Percentiles rank a stretch among this genome's conserved stretches.
These are phyloP conservation scores for Kradibia gibbosae DNA, from an alignment of 1,140 invertebrate species.

Conservation along the genomic window DNA sequence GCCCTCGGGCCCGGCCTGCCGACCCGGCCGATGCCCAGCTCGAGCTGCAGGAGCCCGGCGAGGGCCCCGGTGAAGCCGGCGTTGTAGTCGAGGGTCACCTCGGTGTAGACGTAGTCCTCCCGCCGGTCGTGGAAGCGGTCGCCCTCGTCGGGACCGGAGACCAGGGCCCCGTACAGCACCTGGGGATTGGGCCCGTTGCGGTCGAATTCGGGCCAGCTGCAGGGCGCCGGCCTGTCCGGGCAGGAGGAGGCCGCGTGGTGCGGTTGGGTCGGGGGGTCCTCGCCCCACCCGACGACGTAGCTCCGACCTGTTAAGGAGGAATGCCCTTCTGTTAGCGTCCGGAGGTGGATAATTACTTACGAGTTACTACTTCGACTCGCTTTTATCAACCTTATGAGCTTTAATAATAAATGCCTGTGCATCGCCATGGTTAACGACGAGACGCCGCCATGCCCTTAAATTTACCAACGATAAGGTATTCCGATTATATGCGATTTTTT, in stretches of 20 bases:
- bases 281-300: constrained; percentile 78
- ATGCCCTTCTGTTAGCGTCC: too few species aligned
- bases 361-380: too few species aligned
- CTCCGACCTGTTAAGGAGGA: constrained; percentile 71
- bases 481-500: too few species aligned
- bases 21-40: constrained; percentile 50
- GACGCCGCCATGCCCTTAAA: too few species aligned
- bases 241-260: constrained; percentile 76
- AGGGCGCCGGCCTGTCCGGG: constrained; percentile 69
- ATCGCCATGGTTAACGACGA: too few species aligned
- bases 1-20: too few species aligned
- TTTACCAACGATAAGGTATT: too few species aligned
- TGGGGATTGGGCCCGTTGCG: constrained; percentile 73
- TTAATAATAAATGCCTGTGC: too few species aligned
- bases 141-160: constrained; percentile 75
- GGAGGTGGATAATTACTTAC: too few species aligned
- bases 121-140: constrained; percentile 74
- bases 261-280: constrained; percentile 74
- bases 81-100: constrained; percentile 76
- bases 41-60: constrained; percentile 68
- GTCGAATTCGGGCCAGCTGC: constrained; percentile 72
- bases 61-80: constrained; percentile 75
- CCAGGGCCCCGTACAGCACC: constrained; percentile 74
- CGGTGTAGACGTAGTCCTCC: constrained; percentile 75
- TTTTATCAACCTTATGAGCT: too few species aligned